Base-by-base conservation (phyloP, 2,888 invertebrate genomes). In the Sicus ferrugineus region DNA sequence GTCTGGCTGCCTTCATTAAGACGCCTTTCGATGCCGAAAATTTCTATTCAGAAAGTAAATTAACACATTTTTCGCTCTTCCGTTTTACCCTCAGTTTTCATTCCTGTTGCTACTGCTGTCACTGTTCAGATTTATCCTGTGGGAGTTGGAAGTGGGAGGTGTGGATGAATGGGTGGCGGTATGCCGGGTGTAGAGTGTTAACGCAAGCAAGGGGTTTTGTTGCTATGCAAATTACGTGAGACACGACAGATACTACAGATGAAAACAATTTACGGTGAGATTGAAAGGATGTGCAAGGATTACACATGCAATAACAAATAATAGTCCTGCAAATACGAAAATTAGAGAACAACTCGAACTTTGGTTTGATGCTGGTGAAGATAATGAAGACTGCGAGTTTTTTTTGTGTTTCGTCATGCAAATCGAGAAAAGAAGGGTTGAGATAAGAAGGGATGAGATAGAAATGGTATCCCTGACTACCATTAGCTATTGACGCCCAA, bases 31-130 rank as follows among this genome's bases (percentile, higher is more conserved):
- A 23, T 62, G 14, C 23, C 34, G 58, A 67, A 67, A n/a, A n/a
- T n/a, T 58, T 67, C 46, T 52, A 67, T 58, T 67, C 48, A 48
- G 31, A 46, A 59, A 67, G 58, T 67, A 59, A 67, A 67, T 59
- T 67, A 59, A 59, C 48, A 58, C 42, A 16, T 28, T 48, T 59
- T 64, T 46, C 48, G 23, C 11, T 28, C 31, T 59, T 64, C 28
- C 48, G 23, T 7, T 65, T 65, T 54, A 16, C 30, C 26, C 9
- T 52, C 54, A 52, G 54, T 19, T 28, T 54, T 65, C 28, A 26
- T 38, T 61, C 34, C 31, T 59, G 59, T 16, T 42, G 4, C n/a
- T n/a, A n/a, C 42, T 42, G 42, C 42, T n/a, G 42, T 42, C 16
- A n/a, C 34, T 42, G 5, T 42, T 14, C n/a, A 4, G 42, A n/a